Base-by-base conservation (phyloP, 2,888 invertebrate species). In the Platynereis dumerilii region DNA sequence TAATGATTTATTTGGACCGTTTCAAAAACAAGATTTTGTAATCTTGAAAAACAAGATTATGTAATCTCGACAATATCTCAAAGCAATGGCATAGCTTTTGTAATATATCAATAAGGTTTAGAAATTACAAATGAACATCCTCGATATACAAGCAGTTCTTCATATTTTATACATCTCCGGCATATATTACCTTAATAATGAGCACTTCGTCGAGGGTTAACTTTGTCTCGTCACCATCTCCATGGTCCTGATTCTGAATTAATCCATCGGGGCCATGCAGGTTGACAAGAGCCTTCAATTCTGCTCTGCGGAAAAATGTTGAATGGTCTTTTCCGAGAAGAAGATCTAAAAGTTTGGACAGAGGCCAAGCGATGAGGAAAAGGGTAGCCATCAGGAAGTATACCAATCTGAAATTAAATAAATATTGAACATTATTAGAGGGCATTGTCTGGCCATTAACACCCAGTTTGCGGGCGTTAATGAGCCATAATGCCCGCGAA, bases 321-420 rank as follows among this genome's bases (percentile, higher is more conserved):
- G 73, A 73, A 62, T 81, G 80, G 7, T 80, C 80, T 42, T 75
- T 69, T 1, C 83, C 83, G 27, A 84, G 74, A 15, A 82, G 42
- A 66, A 77, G 78, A 69, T 84, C 84, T 45, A 84, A 71, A 2
- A 84, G 54, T 68, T 82, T 81, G 17, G 83, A 77, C n/a, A 84
- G 48, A 3, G 84, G 84, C 76, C 76, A 83, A 22, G 81, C 71
- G 20, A 84, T 70, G 2, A 81, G 67, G 64, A 80, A 78, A n/a
- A 80, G 73, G 3, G 79, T 12, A 5, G 66, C 78, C 76, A 84
- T 82, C 66, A 84, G 62, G 5, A 79, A 17, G 60, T 81, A 83
- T 2, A 83, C 83, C 28, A 83, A 42, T 45, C 82, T 82, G 70
- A 24, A 69, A 63, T 29, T 15, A 52, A n/a, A n/a, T n/a, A n/a